phyloP scores from a whole-genome alignment of 2,888 invertebrate species.

The Laspeyria flexula region DNA sequence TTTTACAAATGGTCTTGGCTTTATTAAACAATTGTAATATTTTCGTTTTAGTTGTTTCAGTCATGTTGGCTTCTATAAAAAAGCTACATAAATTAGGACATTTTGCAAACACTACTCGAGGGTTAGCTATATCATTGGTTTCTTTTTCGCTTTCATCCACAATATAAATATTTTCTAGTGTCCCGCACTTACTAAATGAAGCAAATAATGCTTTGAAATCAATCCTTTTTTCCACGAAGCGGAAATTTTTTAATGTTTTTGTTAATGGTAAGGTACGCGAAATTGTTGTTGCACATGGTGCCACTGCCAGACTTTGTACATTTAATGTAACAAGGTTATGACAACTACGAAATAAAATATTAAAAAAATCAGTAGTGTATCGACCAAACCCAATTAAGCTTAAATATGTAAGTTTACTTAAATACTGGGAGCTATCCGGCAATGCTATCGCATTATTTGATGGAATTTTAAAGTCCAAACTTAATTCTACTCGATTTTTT shows the following conservation, averaged over 20 bases:
- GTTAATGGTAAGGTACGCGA: slow-evolving; percentile 56
- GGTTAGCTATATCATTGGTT: slow-evolving; percentile 51
- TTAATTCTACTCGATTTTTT: slow-evolving; percentile 52
- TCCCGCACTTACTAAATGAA: slow-evolving; percentile 60
- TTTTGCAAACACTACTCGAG: slow-evolving; percentile 55
- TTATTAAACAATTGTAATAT: slow-evolving; percentile 52
- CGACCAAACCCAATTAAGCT: slow-evolving; percentile 59
- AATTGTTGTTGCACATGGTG: slow-evolving; percentile 50
- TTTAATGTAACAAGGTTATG: slow-evolving; percentile 63
- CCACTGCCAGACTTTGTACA: slow-evolving; percentile 51
- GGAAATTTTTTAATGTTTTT: slow-evolving; percentile 63
- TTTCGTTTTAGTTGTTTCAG: slow-evolving; percentile 39
- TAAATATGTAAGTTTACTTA: slow-evolving; percentile 69
- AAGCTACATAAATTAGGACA: slow-evolving; percentile 66
- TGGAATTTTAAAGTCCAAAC: slow-evolving; percentile 50
- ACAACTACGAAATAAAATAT: slow-evolving; percentile 63
- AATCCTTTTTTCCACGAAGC: slow-evolving; percentile 60
- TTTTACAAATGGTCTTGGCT: slow-evolving; percentile 49
- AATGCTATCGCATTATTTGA: slow-evolving; percentile 52
- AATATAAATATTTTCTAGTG: slow-evolving; percentile 69
- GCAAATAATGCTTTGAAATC: slow-evolving; percentile 61
- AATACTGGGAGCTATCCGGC: slow-evolving; percentile 52
- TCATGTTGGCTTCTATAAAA: slow-evolving; percentile 54
- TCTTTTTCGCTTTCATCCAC: slow-evolving; percentile 49
- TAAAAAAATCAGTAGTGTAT: slow-evolving; percentile 65